Conservation (phyloP, 2,113 vertebrate species). For the Raja brachyura region DNA sequence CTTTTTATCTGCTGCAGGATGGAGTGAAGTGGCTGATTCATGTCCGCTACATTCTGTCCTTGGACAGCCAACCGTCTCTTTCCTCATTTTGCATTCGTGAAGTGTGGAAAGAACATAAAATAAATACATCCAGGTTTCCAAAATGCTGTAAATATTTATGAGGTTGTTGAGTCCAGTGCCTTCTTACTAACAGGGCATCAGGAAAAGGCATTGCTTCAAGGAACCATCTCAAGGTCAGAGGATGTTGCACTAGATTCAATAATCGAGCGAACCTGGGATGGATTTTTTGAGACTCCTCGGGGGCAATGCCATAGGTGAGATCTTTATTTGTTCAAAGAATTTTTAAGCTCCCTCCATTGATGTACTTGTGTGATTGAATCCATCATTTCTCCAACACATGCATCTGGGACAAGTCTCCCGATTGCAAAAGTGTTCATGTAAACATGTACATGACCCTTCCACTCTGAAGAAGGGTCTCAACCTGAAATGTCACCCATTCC, state of each 20-base stretch:
- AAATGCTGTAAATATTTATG: conserved; percentile 37
- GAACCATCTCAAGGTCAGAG: conserved; percentile 30
- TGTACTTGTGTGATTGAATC: background rate
- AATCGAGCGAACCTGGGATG: background rate
- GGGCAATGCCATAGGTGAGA: background rate
- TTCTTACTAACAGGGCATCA: conserved; percentile 17
- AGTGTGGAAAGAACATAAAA: conserved; percentile 29
- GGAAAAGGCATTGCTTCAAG: conserved; percentile 31
- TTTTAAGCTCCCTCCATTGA: background rate
- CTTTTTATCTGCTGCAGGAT: background rate
- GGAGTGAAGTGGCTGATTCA: conserved; percentile 3
- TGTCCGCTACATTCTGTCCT: background rate
- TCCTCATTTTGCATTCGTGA: conserved; percentile 30
- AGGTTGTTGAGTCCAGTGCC: conserved; percentile 28
- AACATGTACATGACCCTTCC: too few species aligned
- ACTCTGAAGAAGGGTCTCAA: too few species aligned
- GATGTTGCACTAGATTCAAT: conserved; percentile 27
- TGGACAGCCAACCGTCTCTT: conserved; percentile 12
- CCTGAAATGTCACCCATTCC: too few species aligned
- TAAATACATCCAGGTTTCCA: conserved; percentile 31
- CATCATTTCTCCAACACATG: too few species aligned
- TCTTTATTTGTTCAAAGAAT: background rate
- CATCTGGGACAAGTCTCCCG: too few species aligned
- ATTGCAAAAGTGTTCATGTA: too few species aligned
- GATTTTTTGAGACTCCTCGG: background rate